Conservation (phyloP, 2,888 invertebrate species). For the Cephus sareptanus region DNA sequence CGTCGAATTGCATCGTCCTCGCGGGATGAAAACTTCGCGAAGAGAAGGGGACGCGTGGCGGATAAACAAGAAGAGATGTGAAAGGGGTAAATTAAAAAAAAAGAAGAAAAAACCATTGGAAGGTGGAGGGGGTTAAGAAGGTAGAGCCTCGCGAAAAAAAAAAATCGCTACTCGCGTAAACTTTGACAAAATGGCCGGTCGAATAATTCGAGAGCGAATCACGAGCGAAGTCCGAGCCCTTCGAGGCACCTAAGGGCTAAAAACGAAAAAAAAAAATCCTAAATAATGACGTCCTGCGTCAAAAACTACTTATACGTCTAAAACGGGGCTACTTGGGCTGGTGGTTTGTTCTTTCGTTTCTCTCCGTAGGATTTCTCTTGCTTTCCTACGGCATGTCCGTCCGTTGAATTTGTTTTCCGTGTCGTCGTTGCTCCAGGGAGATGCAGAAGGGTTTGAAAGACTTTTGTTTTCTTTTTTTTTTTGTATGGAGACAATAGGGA, state of each 20-base stretch:
- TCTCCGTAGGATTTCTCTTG: neutral
- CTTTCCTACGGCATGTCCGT: neutral
- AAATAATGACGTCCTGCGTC: slow-evolving; percentile 62
- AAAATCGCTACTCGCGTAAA: neutral
- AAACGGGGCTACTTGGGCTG: neutral
- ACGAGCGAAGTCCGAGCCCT: slow-evolving; percentile 50
- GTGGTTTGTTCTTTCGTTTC: neutral
- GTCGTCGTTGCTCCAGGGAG: neutral
- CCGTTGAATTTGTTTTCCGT: slow-evolving; percentile 1
- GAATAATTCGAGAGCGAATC: slow-evolving; percentile 10
- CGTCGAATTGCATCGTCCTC: neutral
- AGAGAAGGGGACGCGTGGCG: neutral
- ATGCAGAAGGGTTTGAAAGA: neutral
- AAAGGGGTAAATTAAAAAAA: neutral
- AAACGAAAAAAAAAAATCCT: slow-evolving; percentile 30
- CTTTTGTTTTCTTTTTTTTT: neutral
- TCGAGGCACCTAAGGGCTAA: slow-evolving; percentile 56
- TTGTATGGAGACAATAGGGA: neutral
- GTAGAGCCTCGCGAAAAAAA: neutral
- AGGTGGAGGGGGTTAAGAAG: neutral
- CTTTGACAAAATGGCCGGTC: neutral
- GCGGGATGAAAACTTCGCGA: neutral
- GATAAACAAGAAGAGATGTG: neutral
- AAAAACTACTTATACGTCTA: slow-evolving; percentile 46
- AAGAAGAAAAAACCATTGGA: neutral